Evolutionary conservation across 2,888 invertebrate species (phyloP), one percentile per base, ranked within the genome.

Genomic region (Phragmatobia fuliginosa): DNA sequence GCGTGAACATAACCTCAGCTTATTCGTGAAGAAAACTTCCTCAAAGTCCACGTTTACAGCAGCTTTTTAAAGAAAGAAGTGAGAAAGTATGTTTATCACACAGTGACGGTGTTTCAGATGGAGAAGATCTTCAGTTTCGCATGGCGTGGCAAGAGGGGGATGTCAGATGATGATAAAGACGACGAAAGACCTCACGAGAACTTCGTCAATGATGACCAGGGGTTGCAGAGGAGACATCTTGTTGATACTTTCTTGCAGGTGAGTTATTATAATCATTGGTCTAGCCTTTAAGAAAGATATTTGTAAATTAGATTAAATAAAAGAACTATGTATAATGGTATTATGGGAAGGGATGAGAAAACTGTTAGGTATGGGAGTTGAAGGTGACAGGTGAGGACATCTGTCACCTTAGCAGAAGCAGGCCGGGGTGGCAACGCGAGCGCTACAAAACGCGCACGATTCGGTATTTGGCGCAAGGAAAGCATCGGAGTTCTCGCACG

Each of bases 121-220:
- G 98, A 98, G 94, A 98, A 98, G 91, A 98, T 98, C 91, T 98
- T 98, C 92, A 98, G 98, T 88, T 97, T 97, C 89, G 98, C 98
- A 64, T 98, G 98, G 98, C 97, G 97, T 84, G 98, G 97, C 81
- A 98, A 98, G 88, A 96, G 97, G 62, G 98, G 98, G 0, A 92
- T 97, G 74, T 73, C 83, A 0, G 93, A 92, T 62, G 93, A 91
- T 4, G 91, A 52, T 1, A 64, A 73, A 8, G 67, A 60, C 3
- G 79, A 77, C 32, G 84, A 84, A 3, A 84, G 79, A 14, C 93
- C 92, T 0, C 95, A 96, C 70, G 96, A 96, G 66, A 95, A 95
- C 75, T 97, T 96, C 84, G 96, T 97, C 1, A 97, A 97, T 80
- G 97, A 98, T 84, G 97, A 97, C 25, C 97, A 97, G 86, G 97